Conservation (phyloP, 2,113 vertebrate species). For the Cranoglanis bouderius region DNA sequence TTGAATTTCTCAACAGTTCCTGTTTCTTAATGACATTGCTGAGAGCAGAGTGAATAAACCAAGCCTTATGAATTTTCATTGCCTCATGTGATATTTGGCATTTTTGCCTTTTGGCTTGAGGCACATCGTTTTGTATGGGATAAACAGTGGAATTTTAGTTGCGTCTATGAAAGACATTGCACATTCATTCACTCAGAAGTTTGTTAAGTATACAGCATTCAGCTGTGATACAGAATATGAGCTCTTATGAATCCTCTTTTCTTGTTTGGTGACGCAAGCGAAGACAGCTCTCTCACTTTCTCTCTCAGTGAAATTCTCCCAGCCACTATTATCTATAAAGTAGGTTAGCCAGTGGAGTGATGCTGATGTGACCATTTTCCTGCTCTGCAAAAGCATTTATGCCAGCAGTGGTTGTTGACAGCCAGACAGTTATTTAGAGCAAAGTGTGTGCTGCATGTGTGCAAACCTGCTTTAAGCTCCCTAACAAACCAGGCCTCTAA, state of each 20-base stretch:
- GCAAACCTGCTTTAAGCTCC: conserved; percentile 30
- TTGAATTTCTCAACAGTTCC: conserved; percentile 1
- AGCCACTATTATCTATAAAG: not conserved
- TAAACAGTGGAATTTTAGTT: not conserved
- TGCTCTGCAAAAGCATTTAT: conserved; percentile 14
- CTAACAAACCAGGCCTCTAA: not conserved
- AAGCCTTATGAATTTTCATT: conserved; percentile 22
- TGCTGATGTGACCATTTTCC: conserved; percentile 24
- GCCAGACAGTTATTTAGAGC: conserved; percentile 16
- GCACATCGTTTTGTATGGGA: conserved; percentile 17
- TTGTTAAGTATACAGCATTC: not conserved
- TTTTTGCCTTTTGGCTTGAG: conserved; percentile 16
- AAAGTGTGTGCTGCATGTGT: conserved; percentile 20
- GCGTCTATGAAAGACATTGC: not conserved
- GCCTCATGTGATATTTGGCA: conserved; percentile 23
- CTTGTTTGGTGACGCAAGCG: not conserved
- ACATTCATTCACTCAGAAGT: not conserved
- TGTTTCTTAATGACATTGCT: conserved; percentile 26
- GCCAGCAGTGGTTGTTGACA: conserved; percentile 1
- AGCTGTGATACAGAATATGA: not conserved
- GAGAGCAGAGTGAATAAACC: conserved; percentile 15
- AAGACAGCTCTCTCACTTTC: not conserved
- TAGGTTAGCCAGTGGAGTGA: not conserved
- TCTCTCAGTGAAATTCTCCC: not conserved
- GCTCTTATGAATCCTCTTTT: conserved; percentile 6